Conservation (phyloP, 2,797 vertebrate genomes). For the Podargus strigoides region DNA sequence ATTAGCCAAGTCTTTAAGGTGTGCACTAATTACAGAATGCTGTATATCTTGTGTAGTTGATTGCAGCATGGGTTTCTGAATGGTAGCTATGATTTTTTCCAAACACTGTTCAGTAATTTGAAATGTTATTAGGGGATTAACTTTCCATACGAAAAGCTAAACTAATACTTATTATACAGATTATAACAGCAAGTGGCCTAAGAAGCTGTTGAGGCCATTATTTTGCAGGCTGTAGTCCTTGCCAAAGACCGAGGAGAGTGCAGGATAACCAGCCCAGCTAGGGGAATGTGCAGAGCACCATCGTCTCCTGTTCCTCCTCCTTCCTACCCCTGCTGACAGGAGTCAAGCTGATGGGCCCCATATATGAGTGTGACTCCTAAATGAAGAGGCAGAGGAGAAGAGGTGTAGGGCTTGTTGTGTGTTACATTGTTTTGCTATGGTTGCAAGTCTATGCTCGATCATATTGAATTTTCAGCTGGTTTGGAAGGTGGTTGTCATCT, state of each 20-base stretch:
- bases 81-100: constrained; percentile 24
- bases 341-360: background rate
- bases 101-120: constrained; percentile 43
- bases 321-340: rapidly evolving
- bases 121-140: constrained; percentile 66
- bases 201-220: constrained; percentile 4
- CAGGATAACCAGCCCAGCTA: background rate
- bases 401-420: background rate
- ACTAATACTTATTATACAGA: constrained; percentile 53
- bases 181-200: constrained; percentile 41
- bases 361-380: background rate
- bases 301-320: background rate
- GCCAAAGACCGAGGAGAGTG: background rate
- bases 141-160: constrained; percentile 52
- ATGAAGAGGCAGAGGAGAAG: background rate
- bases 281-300: background rate
- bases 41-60: constrained; percentile 60
- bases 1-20: constrained; percentile 75
- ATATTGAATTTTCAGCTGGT: background rate
- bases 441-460: background rate
- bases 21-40: constrained; percentile 69
- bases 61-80: constrained; percentile 57
- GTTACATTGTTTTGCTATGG: background rate
- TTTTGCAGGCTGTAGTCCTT: background rate
- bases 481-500: background rate